Percentiles rank a stretch among this genome's conserved stretches.
Conservation (phyloP, 2,113 vertebrate species). For the Protomyctophum bolini region DNA sequence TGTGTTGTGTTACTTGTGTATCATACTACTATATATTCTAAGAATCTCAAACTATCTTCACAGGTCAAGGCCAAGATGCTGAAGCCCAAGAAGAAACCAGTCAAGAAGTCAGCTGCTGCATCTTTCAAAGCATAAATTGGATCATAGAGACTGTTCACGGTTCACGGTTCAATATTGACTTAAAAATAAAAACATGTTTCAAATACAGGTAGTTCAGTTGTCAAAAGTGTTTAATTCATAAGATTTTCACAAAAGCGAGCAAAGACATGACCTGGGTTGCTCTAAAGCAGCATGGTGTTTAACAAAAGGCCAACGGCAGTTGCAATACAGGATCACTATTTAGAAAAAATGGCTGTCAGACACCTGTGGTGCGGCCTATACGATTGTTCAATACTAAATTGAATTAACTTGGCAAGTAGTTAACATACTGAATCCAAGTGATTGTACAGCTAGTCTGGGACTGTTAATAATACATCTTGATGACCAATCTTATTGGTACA, state of each 20-base stretch:
- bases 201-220: conserved; percentile 36
- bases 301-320: not conserved
- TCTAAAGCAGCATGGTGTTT: not conserved
- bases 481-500: not conserved
- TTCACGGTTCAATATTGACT: conserved; percentile 69
- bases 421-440: conserved; percentile 37
- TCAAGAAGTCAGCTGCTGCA: conserved; percentile 57
- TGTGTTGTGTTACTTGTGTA: too few species aligned
- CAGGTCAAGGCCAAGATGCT: conserved; percentile 82
- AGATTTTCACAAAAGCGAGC: conserved; percentile 40
- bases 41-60: not conserved
- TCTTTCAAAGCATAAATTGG: conserved; percentile 61
- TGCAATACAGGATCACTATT: not conserved
- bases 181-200: conserved; percentile 53
- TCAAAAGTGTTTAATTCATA: conserved; percentile 41
- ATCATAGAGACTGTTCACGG: conserved; percentile 50
- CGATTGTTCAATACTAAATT: conserved; percentile 12
- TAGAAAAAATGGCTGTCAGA: conserved; percentile 70
- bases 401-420: conserved; percentile 51
- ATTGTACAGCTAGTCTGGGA: conserved; percentile 14
- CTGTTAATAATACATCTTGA: not conserved
- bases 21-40: too few species aligned
- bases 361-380: conserved; percentile 35
- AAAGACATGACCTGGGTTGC: conserved; percentile 13
- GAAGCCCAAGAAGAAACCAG: conserved; percentile 77